phyloP scores from a whole-genome alignment of 2,113 vertebrate genomes.

The Microcebus jonahi region DNA sequence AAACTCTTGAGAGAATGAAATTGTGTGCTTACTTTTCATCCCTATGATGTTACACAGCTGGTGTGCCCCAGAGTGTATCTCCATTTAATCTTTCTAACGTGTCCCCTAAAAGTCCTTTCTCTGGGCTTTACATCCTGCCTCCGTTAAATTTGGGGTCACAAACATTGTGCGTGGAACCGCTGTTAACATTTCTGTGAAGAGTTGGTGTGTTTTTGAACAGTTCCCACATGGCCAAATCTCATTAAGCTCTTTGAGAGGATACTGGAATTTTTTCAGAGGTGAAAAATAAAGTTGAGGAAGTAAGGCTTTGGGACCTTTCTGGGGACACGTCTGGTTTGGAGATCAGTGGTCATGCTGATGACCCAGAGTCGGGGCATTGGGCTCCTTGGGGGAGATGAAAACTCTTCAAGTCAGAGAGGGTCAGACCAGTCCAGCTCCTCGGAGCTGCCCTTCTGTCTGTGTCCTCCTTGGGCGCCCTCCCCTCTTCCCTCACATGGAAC shows the following conservation, averaged over 20 bases:
- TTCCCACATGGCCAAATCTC: neutral
- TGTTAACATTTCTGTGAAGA: neutral
- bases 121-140: neutral
- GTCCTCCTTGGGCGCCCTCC: neutral
- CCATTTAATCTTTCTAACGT: neutral
- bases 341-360: neutral
- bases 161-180: neutral
- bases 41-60: neutral
- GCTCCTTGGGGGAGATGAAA: slow-evolving; percentile 23
- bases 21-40: neutral
- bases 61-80: neutral
- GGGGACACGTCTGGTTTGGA: neutral
- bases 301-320: neutral
- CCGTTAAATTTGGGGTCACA: neutral
- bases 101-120: neutral
- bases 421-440: neutral
- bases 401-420: neutral
- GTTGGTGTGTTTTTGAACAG: neutral
- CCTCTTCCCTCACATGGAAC: neutral
- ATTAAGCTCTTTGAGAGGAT: slow-evolving; percentile 32
- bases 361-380: neutral
- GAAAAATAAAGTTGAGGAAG: slow-evolving; percentile 41
- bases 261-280: neutral
- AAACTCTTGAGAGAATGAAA: slow-evolving; percentile 53
- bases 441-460: neutral